Conservation (phyloP, 2,113 vertebrate genomes). For the Oriolus oriolus region DNA sequence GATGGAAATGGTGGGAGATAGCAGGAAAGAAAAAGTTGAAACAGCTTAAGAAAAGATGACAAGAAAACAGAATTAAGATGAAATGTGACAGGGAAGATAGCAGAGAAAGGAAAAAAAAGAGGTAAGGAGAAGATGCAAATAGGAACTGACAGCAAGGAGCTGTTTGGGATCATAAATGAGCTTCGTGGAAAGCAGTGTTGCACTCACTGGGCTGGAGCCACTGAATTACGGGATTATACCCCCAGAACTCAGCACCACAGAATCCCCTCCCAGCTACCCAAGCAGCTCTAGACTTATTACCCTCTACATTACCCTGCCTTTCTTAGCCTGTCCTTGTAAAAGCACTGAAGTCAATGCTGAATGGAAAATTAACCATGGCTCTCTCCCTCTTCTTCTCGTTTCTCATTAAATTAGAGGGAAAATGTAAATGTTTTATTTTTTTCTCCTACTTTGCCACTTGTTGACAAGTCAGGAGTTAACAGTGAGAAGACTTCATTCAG, state of each 20-base stretch:
- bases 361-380: conserved; percentile 53
- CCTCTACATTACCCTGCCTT: background rate
- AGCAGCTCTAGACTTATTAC: conserved; percentile 38
- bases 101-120: conserved; percentile 6
- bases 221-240: conserved; percentile 56
- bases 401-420: conserved; percentile 44
- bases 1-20: conserved; percentile 17
- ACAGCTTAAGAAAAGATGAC: conserved; percentile 48
- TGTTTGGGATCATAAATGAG: conserved; percentile 61
- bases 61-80: conserved; percentile 48
- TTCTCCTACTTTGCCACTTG: background rate
- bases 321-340: conserved; percentile 12
- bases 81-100: conserved; percentile 42
- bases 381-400: background rate
- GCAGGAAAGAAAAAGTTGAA: background rate
- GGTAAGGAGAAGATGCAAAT: conserved; percentile 41
- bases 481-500: conserved; percentile 53
- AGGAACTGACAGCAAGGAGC: conserved; percentile 65
- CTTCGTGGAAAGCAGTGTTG: conserved; percentile 40
- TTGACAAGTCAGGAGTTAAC: conserved; percentile 9
- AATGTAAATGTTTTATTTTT: conserved; percentile 55
- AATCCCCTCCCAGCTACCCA: background rate
- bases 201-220: conserved; percentile 39
- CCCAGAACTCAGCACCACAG: conserved; percentile 32
- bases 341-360: background rate